A percentile compares a stretch with the other conserved stretches of the same genome.
phyloP scores from a whole-genome alignment of 2,113 vertebrate species.

The Amphilophus citrinellus region DNA sequence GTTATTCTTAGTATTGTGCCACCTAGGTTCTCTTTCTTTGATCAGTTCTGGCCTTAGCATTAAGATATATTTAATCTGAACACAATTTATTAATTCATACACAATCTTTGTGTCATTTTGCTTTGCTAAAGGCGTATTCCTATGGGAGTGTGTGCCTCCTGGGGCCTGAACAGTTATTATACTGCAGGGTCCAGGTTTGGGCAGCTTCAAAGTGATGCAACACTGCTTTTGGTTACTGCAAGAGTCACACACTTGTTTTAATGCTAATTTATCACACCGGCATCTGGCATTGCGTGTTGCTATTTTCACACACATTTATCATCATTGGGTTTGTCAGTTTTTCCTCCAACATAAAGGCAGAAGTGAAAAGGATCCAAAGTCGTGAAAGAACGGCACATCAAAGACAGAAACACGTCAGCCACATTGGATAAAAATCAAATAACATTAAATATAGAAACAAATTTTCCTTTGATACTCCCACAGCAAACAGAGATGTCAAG shows the following conservation, averaged over 20 bases:
- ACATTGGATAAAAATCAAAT: constrained; percentile 13
- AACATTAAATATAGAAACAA: not conserved
- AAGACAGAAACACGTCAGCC: not conserved
- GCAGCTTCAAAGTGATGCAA: constrained; percentile 15
- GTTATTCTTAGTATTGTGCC: not conserved
- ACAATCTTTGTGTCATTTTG: not conserved
- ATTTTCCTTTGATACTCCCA: constrained; percentile 6
- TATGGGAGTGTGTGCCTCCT: not conserved
- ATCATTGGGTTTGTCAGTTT: constrained; percentile 3
- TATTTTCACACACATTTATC: constrained; percentile 10
- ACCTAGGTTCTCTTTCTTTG: not conserved
- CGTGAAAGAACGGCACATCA: not conserved
- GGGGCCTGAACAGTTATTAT: not conserved
- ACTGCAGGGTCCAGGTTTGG: not conserved
- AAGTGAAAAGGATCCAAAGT: not conserved
- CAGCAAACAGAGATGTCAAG: not conserved
- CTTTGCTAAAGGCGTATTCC: not conserved
- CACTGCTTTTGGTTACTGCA: not conserved
- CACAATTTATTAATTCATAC: not conserved
- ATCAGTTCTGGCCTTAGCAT: not conserved
- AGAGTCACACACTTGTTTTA: not conserved
- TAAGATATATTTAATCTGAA: not conserved
- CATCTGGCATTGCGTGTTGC: not conserved
- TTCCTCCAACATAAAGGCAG: constrained; percentile 11
- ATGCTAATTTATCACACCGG: not conserved